Conservation (phyloP, 2,888 invertebrate species). For the Phrixothrix hirtus region DNA sequence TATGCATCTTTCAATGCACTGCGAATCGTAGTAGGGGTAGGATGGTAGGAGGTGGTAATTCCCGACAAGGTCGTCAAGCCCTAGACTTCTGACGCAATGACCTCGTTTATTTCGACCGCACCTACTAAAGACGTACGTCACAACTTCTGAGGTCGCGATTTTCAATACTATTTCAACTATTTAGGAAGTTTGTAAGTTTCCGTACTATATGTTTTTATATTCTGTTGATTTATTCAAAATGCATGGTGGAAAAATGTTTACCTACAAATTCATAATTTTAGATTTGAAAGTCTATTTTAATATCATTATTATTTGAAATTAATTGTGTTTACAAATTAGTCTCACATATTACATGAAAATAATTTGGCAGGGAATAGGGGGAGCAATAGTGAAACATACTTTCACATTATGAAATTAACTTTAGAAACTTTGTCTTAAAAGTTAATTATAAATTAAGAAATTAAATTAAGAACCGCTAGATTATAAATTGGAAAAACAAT, state of each 20-base stretch:
- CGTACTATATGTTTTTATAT: no score
- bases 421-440: no score
- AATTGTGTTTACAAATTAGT: not conserved
- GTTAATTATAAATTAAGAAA: no score
- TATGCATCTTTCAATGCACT: not conserved
- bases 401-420: no score
- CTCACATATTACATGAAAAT: not conserved
- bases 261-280: no score
- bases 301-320: not conserved
- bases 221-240: no score
- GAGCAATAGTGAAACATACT: no score
- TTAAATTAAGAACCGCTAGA: no score
- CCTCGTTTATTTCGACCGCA: slow-evolving; percentile 24
- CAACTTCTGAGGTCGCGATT: slow-evolving; percentile 2
- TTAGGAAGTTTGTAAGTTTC: no score
- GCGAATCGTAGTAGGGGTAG: not conserved
- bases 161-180: not conserved
- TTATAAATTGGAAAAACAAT: no score
- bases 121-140: slow-evolving; percentile 24
- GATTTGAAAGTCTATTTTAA: not conserved
- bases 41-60: slow-evolving; percentile 9
- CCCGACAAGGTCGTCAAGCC: slow-evolving; percentile 27
- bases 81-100: slow-evolving; percentile 27
- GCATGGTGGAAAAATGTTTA: no score
- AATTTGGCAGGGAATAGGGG: no score